Conservation (phyloP, 2,113 vertebrate species). For the Dasyprocta punctata region DNA sequence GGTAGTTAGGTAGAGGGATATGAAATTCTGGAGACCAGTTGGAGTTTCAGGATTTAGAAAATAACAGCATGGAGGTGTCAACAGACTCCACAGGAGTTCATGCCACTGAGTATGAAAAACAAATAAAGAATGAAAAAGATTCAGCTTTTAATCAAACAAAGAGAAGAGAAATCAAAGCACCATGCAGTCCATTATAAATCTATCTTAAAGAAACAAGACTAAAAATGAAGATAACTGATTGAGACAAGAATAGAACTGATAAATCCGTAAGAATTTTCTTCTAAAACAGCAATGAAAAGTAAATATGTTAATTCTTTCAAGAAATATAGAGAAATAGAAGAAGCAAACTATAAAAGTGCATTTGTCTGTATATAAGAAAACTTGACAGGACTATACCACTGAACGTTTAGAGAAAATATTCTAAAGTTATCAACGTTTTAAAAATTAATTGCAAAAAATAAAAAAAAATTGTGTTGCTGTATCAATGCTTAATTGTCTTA, state of each 20-base stretch:
- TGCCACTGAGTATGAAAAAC: accelerated
- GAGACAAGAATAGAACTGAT: not conserved
- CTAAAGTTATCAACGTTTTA: not conserved
- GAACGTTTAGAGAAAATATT: not conserved
- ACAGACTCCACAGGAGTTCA: not conserved
- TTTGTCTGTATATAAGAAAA: not conserved
- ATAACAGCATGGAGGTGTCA: not conserved
- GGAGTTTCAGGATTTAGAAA: not conserved
- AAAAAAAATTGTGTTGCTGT: not conserved
- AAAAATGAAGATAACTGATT: not conserved
- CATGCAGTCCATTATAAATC: not conserved
- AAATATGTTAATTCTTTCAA: not conserved
- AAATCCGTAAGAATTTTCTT: not conserved
- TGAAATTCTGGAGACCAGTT: not conserved
- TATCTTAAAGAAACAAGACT: not conserved
- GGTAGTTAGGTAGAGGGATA: too few relatives aligned
- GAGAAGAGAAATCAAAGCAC: not conserved
- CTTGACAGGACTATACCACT: not conserved
- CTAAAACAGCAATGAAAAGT: not conserved
- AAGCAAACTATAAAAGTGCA: not conserved
- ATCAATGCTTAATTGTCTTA: not conserved
- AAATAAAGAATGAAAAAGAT: not conserved
- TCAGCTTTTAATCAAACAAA: not conserved
- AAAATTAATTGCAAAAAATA: too few relatives aligned
- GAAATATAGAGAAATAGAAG: not conserved